Percentiles rank a stretch among this genome's conserved stretches.
phyloP scores from a whole-genome alignment of 2,797 vertebrate genomes.

The Hozukius guyotensis region DNA sequence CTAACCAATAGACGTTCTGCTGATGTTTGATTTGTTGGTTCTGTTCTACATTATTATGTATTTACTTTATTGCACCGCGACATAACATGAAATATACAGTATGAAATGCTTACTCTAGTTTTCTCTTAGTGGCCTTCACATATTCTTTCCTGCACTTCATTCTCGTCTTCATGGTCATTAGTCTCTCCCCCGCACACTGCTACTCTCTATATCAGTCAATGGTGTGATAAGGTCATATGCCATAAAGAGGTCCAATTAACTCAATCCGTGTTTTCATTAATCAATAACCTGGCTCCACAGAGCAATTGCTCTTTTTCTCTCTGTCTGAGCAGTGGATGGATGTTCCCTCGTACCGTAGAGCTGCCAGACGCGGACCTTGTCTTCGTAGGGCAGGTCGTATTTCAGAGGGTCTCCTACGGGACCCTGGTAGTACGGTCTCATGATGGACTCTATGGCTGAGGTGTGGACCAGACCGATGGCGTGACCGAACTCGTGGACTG shows the following conservation, averaged over 20 bases:
- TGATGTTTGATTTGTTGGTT: neutral
- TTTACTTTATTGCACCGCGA: neutral
- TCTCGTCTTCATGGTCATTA: slow-evolving; percentile 39
- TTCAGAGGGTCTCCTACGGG: slow-evolving; percentile 96
- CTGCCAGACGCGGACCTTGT: slow-evolving; percentile 96
- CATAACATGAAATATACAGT: neutral
- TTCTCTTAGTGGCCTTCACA: slow-evolving; percentile 4
- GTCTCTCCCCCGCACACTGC: slow-evolving; percentile 22
- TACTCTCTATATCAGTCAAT: slow-evolving; percentile 29
- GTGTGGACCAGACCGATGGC: slow-evolving; percentile 95
- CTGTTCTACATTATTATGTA: neutral
- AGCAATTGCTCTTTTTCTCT: slow-evolving; percentile 39
- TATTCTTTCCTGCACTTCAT: slow-evolving; percentile 25
- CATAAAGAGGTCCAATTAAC: slow-evolving; percentile 75
- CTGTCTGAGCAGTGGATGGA: neutral
- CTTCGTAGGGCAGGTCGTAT: slow-evolving; percentile 93
- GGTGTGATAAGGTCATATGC: slow-evolving; percentile 64
- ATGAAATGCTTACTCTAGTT: neutral
- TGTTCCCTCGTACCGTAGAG: slow-evolving; percentile 85
- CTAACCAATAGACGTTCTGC: neutral
- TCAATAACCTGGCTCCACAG: slow-evolving; percentile 64
- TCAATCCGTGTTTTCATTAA: slow-evolving; percentile 68
- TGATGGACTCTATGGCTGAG: slow-evolving; percentile 92
- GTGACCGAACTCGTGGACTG: slow-evolving; percentile 97
- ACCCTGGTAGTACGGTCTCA: slow-evolving; percentile 97